These are phyloP conservation scores for Zingel zingel DNA, from an alignment of 2,113 vertebrate species.

Conservation along the genomic window DNA sequence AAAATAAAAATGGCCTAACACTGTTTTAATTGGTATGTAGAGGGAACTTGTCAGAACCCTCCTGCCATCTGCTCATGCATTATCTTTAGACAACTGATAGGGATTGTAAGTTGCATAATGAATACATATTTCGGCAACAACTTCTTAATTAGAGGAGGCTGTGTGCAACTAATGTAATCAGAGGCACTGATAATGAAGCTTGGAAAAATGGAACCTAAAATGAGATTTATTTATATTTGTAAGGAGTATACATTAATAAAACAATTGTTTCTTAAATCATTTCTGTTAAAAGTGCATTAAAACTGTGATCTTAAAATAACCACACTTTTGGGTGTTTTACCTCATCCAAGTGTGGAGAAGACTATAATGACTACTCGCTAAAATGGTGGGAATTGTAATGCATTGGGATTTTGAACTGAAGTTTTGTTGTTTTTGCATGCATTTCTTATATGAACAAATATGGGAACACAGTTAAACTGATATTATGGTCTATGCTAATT, in stretches of 20 bases:
- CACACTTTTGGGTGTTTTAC: not conserved
- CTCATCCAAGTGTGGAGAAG: not conserved
- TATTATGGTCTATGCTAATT: not conserved
- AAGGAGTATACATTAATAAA: not conserved
- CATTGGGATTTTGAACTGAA: not conserved
- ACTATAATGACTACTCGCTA: not conserved
- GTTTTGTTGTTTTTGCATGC: too few species aligned
- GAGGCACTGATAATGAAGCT: conserved; percentile 3
- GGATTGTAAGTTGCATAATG: conserved; percentile 59
- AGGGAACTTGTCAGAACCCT: conserved; percentile 52
- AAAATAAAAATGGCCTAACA: conserved; percentile 8
- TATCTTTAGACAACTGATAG: conserved; percentile 42
- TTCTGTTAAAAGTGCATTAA: not conserved
- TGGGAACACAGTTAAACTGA: not conserved
- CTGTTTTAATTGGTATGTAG: conserved; percentile 46
- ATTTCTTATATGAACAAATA: not conserved
- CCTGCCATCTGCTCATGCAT: conserved; percentile 34
- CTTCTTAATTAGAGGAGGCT: conserved; percentile 69
- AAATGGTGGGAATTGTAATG: not conserved
- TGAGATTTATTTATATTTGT: not conserved
- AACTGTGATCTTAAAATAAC: not conserved
- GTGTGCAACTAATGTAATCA: conserved; percentile 55
- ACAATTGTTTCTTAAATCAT: not conserved
- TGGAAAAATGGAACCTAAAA: not conserved
- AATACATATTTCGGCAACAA: conserved; percentile 69